Evolutionary conservation across 2,888 invertebrate genomes (phyloP), one percentile per base, ranked within the genome.

Genomic region (Sisyra nigra): DNA sequence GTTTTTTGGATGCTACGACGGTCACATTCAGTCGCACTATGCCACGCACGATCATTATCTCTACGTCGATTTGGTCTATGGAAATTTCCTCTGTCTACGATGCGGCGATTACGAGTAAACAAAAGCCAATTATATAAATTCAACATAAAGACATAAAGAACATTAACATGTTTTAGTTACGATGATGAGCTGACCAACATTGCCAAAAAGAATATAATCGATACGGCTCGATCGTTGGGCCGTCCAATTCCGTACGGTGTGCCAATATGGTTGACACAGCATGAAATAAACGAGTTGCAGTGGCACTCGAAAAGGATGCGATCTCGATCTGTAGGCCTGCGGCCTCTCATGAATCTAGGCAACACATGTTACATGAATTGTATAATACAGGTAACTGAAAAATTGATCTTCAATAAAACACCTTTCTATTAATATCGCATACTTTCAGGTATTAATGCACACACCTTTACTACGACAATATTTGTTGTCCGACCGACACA

Each of bases 311-410:
- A 82, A 51, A 71, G 87, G 44, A 73, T 88, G 41, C 70, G 82
- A 50, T 78, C 84, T 56, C 82, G 87, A 44, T 84, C 85, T 29
- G 82, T 91, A 48, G 91, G 97, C 32, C 68, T 98, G 45, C 72
- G 97, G 44, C 97, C 97, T 1, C 67, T 98, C 44, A 80, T 94
- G 55, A 98, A 98, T 66, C 69, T 98, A 48, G 97, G 97, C 30
- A 86, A 92, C 51, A 97, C 97, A 3, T 98, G 97, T 66, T 98
- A 94, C 60, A 93, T 98, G 91, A 97, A 94, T 64, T 93, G 93
- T 58, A 93, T 97, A 54, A 83, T 97, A 8, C 91, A 92, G 70
- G 74, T 74, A 50, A 53, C 24, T 24, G 24, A 24, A 24, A 24
- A 24, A 24, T 3, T n/a, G n/a, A n/a, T n/a, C n/a, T n/a, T n/a